Evolutionary conservation across 2,888 invertebrate species (phyloP).

Genomic region (Drosophila planitibia): DNA sequence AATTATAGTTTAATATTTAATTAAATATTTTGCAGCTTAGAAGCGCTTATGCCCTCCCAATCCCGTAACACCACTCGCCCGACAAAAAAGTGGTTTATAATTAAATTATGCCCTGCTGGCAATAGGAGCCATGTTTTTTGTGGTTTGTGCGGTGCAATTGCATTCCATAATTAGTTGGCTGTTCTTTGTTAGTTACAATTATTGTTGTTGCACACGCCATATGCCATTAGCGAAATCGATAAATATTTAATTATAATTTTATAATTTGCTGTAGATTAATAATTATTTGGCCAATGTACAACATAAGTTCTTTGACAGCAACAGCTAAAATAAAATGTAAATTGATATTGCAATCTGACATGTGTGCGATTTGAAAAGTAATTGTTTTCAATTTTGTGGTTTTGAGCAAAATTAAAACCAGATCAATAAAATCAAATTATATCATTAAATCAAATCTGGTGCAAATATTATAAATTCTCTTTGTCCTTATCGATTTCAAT

Average conservation of each 20-base stretch:
- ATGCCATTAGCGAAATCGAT: slow-evolving; percentile 65
- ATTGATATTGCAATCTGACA: slow-evolving; percentile 17
- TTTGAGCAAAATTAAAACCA: background rate
- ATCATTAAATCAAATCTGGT: slow-evolving; percentile 2
- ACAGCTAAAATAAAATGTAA: slow-evolving; percentile 3
- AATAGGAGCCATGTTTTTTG: slow-evolving; percentile 39
- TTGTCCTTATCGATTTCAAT: background rate
- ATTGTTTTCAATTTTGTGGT: slow-evolving; percentile 5
- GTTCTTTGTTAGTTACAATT: slow-evolving; percentile 29
- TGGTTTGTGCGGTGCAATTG: slow-evolving; percentile 35
- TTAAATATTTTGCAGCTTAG: slow-evolving; percentile 70
- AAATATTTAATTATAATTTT: slow-evolving; percentile 65
- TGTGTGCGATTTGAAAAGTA: slow-evolving; percentile 4
- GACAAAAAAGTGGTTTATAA: slow-evolving; percentile 50
- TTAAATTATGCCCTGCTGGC: slow-evolving; percentile 48
- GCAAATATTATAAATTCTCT: background rate
- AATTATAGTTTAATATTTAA: slow-evolving; percentile 77
- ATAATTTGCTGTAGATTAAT: slow-evolving; percentile 65
- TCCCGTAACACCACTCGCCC: background rate
- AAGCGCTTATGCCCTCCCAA: slow-evolving; percentile 36
- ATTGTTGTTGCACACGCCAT: slow-evolving; percentile 17
- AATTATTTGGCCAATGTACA: slow-evolving; percentile 54
- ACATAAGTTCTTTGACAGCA: slow-evolving; percentile 53
- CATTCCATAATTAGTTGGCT: slow-evolving; percentile 59
- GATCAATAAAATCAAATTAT: slow-evolving; percentile 9